Conservation (phyloP, 2,888 invertebrate species). For the Tridacna gigas region DNA sequence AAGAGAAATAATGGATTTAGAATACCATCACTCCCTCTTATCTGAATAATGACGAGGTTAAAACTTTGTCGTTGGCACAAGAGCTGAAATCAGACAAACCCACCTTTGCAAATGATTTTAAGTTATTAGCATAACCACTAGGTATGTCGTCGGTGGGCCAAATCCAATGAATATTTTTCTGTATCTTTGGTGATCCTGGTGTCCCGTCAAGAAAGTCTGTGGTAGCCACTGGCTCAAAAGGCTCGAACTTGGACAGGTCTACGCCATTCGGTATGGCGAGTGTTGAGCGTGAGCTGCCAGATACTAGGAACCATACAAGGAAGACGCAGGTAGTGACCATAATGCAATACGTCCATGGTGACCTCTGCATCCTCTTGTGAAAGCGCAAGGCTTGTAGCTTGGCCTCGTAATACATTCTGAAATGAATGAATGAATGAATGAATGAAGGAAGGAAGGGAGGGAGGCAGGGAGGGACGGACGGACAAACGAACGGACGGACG, state of each 20-base stretch:
- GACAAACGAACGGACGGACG: too few relatives aligned
- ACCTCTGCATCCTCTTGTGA: neutral
- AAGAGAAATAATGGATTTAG: too few relatives aligned
- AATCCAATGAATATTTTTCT: slow-evolving; percentile 25
- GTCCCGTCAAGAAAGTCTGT: slow-evolving; percentile 4
- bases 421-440: neutral
- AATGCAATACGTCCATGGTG: neutral
- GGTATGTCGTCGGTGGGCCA: neutral
- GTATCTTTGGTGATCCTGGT: neutral
- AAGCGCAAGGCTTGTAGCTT: neutral
- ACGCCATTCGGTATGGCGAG: slow-evolving; percentile 12
- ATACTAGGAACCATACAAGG: neutral
- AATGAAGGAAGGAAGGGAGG: neutral
- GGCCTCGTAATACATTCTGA: slow-evolving; percentile 2
- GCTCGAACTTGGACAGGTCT: slow-evolving; percentile 7
- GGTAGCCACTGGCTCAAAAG: slow-evolving; percentile 24
- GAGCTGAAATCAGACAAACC: neutral
- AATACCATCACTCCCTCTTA: too few relatives aligned
- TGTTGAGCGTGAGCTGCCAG: neutral
- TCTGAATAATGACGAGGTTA: too few relatives aligned
- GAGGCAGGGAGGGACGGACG: too few relatives aligned
- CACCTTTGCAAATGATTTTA: slow-evolving; percentile 20
- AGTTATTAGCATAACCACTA: neutral
- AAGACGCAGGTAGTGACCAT: slow-evolving; percentile 1
- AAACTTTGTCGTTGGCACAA: neutral